Percentiles rank a stretch among this genome's conserved stretches.
These are phyloP conservation scores for Pheosia gnoma DNA, from an alignment of 2,888 invertebrate species.

Conservation along the genomic window DNA sequence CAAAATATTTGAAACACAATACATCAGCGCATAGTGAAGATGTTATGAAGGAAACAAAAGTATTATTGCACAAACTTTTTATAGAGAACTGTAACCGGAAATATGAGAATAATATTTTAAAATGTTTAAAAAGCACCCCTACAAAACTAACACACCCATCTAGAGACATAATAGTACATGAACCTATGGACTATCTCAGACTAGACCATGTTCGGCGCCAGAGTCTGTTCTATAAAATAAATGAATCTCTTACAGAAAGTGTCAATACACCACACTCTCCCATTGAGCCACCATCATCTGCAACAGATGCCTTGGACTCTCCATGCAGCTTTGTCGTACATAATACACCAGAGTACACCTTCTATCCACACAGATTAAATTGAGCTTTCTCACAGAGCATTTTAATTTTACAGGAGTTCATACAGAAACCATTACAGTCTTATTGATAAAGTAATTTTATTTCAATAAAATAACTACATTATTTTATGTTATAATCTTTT, in stretches of 20 bases:
- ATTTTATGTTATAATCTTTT: too few species aligned
- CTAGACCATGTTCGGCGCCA: constrained; percentile 30
- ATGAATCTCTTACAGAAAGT: constrained; percentile 11
- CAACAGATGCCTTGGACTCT: constrained; percentile 18
- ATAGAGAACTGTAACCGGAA: constrained; percentile 39
- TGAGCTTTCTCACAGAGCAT: neutral
- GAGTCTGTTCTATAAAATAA: constrained; percentile 6
- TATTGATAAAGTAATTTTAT: too few species aligned
- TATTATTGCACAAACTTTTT: constrained; percentile 46
- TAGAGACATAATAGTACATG: constrained; percentile 41
- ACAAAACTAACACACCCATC: constrained; percentile 17
- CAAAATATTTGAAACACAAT: constrained; percentile 47
- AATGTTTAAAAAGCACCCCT: constrained; percentile 26
- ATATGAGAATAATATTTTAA: constrained; percentile 35
- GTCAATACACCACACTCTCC: constrained; percentile 7
- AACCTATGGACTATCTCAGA: constrained; percentile 54
- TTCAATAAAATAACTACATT: too few species aligned
- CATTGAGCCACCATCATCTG: constrained; percentile 9
- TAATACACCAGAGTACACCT: constrained; percentile 66
- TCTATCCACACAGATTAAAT: constrained; percentile 69
- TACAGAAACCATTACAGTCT: too few species aligned
- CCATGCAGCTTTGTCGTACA: constrained; percentile 29
- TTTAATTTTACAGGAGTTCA: too few species aligned
- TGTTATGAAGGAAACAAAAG: constrained; percentile 46
- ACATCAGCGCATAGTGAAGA: constrained; percentile 47